Evolutionary conservation across 2,888 invertebrate genomes (phyloP).

Genomic region (Synergus gifuensis): DNA sequence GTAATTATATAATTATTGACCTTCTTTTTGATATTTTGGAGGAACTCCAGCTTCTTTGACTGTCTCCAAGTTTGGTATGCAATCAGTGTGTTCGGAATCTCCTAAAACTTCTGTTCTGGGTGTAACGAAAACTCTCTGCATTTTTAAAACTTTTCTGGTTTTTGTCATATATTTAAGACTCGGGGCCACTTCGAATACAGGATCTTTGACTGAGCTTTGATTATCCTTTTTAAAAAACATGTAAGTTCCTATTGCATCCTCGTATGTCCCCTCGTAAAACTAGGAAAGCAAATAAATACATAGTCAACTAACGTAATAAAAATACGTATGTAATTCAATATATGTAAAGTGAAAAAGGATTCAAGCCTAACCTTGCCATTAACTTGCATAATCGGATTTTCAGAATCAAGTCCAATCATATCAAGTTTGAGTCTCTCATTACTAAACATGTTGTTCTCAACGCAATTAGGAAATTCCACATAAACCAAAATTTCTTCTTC

Average conservation of each 20-base stretch:
- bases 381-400: slow-evolving; percentile 83
- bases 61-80: slow-evolving; percentile 65
- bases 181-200: slow-evolving; percentile 79
- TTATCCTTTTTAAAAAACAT: slow-evolving; percentile 85
- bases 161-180: slow-evolving; percentile 82
- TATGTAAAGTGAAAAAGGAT: neutral
- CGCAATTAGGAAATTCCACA: slow-evolving; percentile 81
- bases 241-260: slow-evolving; percentile 85
- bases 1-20: slow-evolving; percentile 51
- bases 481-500: slow-evolving; percentile 82
- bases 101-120: slow-evolving; percentile 73
- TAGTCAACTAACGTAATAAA: neutral
- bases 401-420: slow-evolving; percentile 81
- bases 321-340: neutral
- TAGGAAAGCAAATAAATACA: slow-evolving; percentile 54
- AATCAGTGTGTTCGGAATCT: slow-evolving; percentile 67
- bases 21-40: slow-evolving; percentile 66
- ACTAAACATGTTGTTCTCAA: slow-evolving; percentile 77
- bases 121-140: slow-evolving; percentile 84
- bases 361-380: slow-evolving; percentile 82
- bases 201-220: slow-evolving; percentile 73
- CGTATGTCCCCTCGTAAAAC: slow-evolving; percentile 83
- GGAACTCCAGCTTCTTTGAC: slow-evolving; percentile 70
- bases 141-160: slow-evolving; percentile 83
- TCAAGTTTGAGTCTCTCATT: slow-evolving; percentile 80